Conservation (phyloP, 2,113 vertebrate species). For the Sinocyclocheilus anshuiensis region DNA sequence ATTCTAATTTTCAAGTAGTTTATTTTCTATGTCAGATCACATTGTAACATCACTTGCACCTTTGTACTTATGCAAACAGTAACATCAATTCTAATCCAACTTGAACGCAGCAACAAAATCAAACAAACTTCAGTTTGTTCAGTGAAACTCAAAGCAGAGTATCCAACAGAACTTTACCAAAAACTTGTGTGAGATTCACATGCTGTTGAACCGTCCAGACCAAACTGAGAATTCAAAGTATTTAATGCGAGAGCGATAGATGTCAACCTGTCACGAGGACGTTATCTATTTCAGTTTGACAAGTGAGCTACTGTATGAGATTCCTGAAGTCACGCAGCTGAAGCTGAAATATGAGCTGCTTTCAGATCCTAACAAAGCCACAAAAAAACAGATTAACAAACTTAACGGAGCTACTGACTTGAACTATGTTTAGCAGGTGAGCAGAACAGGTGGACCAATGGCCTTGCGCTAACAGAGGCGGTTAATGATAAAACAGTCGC, state of each 20-base stretch:
- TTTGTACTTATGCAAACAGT: neutral
- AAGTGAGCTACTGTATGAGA: constrained; percentile 8
- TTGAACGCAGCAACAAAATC: neutral
- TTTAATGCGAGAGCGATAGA: constrained; percentile 37
- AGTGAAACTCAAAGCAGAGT: neutral
- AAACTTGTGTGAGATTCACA: neutral
- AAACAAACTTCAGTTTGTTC: neutral
- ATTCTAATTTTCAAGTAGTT: neutral
- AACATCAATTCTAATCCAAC: constrained; percentile 17
- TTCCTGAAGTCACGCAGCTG: constrained; percentile 23
- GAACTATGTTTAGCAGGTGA: constrained; percentile 34
- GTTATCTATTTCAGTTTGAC: constrained; percentile 52
- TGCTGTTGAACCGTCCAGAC: constrained; percentile 17
- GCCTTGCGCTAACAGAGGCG: neutral
- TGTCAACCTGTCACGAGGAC: constrained; percentile 48
- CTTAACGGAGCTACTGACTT: neutral
- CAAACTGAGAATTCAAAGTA: constrained; percentile 46
- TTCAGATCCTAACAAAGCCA: neutral
- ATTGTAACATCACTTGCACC: neutral
- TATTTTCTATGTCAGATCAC: constrained; percentile 4
- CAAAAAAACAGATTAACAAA: neutral
- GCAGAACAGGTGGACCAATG: constrained; percentile 8
- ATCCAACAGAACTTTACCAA: too few relatives aligned
- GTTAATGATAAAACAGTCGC: neutral
- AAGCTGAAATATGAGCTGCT: constrained; percentile 10